phyloP scores from a whole-genome alignment of 2,797 vertebrate genomes.

The Chrysolophus pictus region DNA sequence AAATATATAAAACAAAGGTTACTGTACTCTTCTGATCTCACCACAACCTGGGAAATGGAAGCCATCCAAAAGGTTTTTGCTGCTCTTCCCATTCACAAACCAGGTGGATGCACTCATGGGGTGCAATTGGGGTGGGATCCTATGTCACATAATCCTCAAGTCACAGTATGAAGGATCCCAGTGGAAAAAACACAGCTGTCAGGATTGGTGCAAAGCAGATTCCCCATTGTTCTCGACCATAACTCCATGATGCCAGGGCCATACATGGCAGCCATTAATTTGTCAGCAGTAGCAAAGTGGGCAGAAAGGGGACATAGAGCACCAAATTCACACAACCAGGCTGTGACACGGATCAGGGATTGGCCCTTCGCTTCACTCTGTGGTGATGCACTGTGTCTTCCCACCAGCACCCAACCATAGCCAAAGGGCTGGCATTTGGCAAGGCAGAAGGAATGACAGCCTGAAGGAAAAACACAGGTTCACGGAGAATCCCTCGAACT shows the following conservation, averaged over 20 bases:
- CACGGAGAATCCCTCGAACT: not conserved
- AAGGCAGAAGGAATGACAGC: not conserved
- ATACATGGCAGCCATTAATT: not conserved
- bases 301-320: too few species aligned
- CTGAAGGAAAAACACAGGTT: not conserved
- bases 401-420: not conserved
- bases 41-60: not conserved
- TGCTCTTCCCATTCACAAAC: not conserved
- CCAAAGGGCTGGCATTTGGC: not conserved
- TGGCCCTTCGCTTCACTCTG: fast-evolving
- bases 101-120: not conserved
- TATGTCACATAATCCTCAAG: not conserved
- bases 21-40: not conserved
- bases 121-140: not conserved
- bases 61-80: not conserved
- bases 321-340: not conserved
- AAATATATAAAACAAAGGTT: not conserved
- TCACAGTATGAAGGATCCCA: not conserved
- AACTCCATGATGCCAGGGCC: not conserved
- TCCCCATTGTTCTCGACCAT: not conserved
- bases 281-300: not conserved
- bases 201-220: too few species aligned
- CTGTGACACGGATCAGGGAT: not conserved
- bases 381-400: not conserved
- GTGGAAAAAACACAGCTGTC: not conserved